phyloP scores from a whole-genome alignment of 92 coral and sea anemone genomes.

The Bergia sp. region DNA sequence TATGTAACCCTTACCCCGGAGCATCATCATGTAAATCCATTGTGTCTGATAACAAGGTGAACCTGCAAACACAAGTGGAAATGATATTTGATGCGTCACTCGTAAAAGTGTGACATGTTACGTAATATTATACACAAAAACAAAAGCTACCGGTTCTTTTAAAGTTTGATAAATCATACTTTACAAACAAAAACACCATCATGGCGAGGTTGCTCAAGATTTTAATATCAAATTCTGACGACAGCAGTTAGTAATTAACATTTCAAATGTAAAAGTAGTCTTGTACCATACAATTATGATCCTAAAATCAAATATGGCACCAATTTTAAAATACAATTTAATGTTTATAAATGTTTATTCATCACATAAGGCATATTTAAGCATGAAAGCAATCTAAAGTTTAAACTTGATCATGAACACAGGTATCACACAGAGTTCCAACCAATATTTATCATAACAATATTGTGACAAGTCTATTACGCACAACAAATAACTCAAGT shows the following conservation, averaged over 20 bases:
- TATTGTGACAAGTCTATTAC: not conserved
- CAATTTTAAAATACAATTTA: not conserved
- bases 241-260: not conserved
- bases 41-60: slow-evolving; percentile 39
- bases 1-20: slow-evolving; percentile 42
- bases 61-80: slow-evolving; percentile 34
- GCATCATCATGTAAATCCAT: slow-evolving; percentile 44
- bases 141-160: not conserved
- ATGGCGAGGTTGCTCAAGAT: not conserved
- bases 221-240: not conserved
- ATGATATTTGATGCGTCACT: not conserved
- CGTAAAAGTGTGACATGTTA: slow-evolving; percentile 20
- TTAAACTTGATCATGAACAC: not conserved
- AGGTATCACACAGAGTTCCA: not conserved
- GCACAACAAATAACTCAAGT: not conserved
- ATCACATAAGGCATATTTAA: too few relatives aligned
- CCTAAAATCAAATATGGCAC: not conserved
- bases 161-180: not conserved
- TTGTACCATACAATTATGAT: not conserved
- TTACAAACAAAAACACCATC: not conserved
- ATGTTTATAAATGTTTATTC: not conserved
- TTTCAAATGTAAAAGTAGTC: not conserved
- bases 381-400: not conserved
- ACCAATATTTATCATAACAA: not conserved
- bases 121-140: slow-evolving; percentile 14